Conservation (phyloP, 2,888 invertebrate genomes). For the Camptogramma bilineatum region DNA sequence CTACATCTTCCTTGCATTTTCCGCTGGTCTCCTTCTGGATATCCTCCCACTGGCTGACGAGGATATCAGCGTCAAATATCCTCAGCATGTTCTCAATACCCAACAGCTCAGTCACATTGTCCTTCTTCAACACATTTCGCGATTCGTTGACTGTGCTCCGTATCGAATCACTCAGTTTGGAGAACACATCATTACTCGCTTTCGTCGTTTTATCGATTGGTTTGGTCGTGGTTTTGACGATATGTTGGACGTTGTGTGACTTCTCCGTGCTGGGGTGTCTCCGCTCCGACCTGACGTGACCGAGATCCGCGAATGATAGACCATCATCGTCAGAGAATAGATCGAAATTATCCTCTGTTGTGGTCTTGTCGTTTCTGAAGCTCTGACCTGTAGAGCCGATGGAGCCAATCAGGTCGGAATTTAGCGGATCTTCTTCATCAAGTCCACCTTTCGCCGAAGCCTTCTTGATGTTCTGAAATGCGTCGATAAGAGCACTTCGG, state of each 20-base stretch:
- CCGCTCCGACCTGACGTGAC: conserved; percentile 57
- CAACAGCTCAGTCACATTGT: conserved; percentile 52
- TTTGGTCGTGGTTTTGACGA: conserved; percentile 71
- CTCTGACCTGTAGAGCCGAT: conserved; percentile 48
- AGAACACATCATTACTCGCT: conserved; percentile 64
- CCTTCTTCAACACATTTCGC: conserved; percentile 57
- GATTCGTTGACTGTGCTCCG: conserved; percentile 72
- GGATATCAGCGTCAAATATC: conserved; percentile 83
- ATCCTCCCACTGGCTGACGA: conserved; percentile 84
- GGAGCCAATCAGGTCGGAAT: conserved; percentile 72
- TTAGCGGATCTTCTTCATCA: conserved; percentile 65
- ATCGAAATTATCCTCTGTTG: conserved; percentile 67
- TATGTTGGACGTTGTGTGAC: conserved; percentile 79
- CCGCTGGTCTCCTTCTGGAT: conserved; percentile 76
- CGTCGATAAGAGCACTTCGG: conserved; percentile 76
- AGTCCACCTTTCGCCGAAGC: conserved; percentile 72
- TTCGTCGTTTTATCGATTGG: conserved; percentile 58
- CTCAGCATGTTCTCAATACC: conserved; percentile 84
- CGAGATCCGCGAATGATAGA: conserved; percentile 72
- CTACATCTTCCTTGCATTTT: conserved; percentile 85
- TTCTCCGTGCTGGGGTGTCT: conserved; percentile 69
- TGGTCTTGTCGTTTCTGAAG: conserved; percentile 54
- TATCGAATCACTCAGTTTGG: conserved; percentile 68
- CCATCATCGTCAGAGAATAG: conserved; percentile 77
- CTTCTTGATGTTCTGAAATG: conserved; percentile 79